Percentiles rank a stretch among this genome's conserved stretches.
Evolutionary conservation across 2,797 vertebrate species (phyloP).

Genomic region (Gymnodraco acuticeps): DNA sequence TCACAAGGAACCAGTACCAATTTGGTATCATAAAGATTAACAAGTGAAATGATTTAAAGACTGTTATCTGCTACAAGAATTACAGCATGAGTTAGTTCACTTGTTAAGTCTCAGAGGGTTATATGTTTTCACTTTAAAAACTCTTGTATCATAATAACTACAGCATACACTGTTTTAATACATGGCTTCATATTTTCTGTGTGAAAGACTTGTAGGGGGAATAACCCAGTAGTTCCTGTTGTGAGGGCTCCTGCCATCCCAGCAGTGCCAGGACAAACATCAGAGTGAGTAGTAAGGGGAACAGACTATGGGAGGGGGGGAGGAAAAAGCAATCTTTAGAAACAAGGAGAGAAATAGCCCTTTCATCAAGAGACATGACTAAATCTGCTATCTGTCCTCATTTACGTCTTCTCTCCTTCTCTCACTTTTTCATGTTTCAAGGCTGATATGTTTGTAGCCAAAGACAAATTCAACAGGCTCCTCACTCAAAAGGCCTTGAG

Average conservation of each 20-base stretch:
- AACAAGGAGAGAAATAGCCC: constrained; percentile 61
- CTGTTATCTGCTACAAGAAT: not conserved
- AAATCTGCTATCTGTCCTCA: constrained; percentile 47
- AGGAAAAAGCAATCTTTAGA: constrained; percentile 65
- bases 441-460: not conserved
- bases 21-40: too few relatives aligned
- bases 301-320: constrained; percentile 32
- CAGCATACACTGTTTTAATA: not conserved
- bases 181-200: constrained; percentile 6
- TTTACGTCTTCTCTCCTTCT: constrained; percentile 27
- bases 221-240: constrained; percentile 51
- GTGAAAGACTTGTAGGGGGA: constrained; percentile 24
- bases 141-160: not conserved
- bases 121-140: not conserved
- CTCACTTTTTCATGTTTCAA: constrained; percentile 22
- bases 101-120: not conserved
- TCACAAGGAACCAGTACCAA: too few relatives aligned
- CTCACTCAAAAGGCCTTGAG: constrained; percentile 21
- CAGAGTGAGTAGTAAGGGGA: constrained; percentile 72
- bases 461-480: constrained; percentile 22
- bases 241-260: constrained; percentile 49
- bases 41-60: not conserved
- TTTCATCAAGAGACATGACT: constrained; percentile 63
- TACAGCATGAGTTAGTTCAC: not conserved
- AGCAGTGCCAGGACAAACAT: constrained; percentile 70